These are phyloP conservation scores for Struthidea cinerea DNA, from an alignment of 2,113 vertebrate genomes.

Conservation along the genomic window DNA sequence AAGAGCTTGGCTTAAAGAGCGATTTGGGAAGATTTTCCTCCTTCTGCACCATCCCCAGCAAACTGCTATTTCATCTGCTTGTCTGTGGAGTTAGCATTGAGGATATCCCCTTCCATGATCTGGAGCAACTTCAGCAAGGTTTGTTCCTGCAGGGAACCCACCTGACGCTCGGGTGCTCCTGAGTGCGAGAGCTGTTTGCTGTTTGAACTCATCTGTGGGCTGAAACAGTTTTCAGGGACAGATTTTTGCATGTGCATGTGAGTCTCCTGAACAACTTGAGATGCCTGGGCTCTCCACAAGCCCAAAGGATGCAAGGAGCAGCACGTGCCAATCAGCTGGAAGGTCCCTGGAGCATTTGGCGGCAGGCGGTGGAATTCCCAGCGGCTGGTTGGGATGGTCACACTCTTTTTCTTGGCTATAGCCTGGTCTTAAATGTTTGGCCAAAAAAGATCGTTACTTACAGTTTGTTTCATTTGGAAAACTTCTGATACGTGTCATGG, in stretches of 20 bases:
- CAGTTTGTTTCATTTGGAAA: constrained; percentile 20
- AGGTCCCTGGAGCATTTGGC: background rate
- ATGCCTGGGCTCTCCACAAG: background rate
- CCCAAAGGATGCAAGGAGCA: background rate
- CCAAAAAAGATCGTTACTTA: constrained; percentile 3
- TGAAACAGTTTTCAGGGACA: background rate
- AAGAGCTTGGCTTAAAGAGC: background rate
- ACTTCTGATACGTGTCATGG: background rate
- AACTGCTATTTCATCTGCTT: background rate
- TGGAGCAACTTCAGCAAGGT: background rate
- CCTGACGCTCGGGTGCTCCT: background rate
- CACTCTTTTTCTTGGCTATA: background rate
- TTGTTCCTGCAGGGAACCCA: background rate
- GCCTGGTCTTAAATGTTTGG: background rate
- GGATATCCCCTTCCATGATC: background rate
- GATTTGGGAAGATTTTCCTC: background rate
- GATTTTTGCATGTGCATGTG: accelerated
- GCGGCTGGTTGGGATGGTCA: background rate
- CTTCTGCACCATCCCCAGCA: background rate
- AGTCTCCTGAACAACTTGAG: background rate
- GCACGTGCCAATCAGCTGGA: background rate
- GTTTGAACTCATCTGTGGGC: background rate
- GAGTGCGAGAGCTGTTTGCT: background rate
- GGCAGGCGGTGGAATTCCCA: background rate
- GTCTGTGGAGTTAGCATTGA: background rate